Conservation (phyloP, 2,113 vertebrate genomes). For the Podarcis cretensis region DNA sequence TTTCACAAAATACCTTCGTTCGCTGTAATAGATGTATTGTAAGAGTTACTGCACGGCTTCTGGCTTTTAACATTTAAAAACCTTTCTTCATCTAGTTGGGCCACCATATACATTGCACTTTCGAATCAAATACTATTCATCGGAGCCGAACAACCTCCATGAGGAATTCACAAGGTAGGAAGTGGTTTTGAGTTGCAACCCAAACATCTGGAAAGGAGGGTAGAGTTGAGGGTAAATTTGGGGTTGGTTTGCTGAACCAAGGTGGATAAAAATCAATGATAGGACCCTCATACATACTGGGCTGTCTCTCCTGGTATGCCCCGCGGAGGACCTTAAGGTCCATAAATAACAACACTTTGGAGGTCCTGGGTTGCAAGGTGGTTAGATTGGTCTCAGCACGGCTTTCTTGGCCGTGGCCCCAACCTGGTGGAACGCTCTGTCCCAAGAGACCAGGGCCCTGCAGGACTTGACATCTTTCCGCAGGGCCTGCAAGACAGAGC, state of each 20-base stretch:
- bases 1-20: not conserved
- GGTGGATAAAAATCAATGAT: too few species aligned
- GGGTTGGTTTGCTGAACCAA: not conserved
- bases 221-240: rapidly evolving
- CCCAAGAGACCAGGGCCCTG: too few species aligned
- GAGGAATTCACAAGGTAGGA: conserved; percentile 98
- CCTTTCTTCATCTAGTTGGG: conserved; percentile 78
- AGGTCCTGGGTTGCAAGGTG: too few species aligned
- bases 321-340: too few species aligned
- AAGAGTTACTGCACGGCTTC: not conserved
- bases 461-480: too few species aligned
- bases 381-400: too few species aligned
- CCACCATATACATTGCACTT: conserved; percentile 91
- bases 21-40: not conserved
- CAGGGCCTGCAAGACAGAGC: too few species aligned
- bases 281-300: too few species aligned
- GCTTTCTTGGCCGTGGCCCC: too few species aligned
- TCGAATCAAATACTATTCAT: conserved; percentile 98
- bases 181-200: rapidly evolving
- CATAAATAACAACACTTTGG: too few species aligned
- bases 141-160: conserved; percentile 97
- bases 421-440: too few species aligned
- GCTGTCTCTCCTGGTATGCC: too few species aligned
- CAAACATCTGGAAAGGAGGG: not conserved
- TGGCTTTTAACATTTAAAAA: conserved; percentile 15